Percentiles rank a stretch among this genome's conserved stretches.
phyloP scores from a whole-genome alignment of 2,797 vertebrate species.

The Cyclopterus lumpus region DNA sequence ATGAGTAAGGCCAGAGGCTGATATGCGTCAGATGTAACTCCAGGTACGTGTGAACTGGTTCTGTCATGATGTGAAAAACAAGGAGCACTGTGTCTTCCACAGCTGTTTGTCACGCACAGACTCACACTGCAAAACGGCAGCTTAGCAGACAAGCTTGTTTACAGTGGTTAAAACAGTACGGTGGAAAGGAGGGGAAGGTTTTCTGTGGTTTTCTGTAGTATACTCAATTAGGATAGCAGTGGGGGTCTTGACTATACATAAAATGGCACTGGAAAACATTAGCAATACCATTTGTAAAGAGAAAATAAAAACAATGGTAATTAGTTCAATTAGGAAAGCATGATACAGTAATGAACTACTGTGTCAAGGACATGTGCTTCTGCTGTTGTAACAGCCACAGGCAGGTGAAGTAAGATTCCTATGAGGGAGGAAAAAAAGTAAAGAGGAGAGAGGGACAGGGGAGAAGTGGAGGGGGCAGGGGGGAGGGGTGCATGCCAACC shows the following conservation, averaged over 20 bases:
- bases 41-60: slow-evolving; percentile 59
- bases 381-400: slow-evolving; percentile 27
- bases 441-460: slow-evolving; percentile 36
- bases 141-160: slow-evolving; percentile 61
- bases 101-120: slow-evolving; percentile 67
- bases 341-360: slow-evolving; percentile 32
- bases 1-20: slow-evolving; percentile 44
- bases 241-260: slow-evolving; percentile 39
- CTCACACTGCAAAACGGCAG: slow-evolving; percentile 55
- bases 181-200: slow-evolving; percentile 28
- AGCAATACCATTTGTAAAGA: slow-evolving; percentile 37
- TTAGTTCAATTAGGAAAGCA: slow-evolving; percentile 51
- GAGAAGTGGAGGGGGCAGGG: slow-evolving; percentile 44
- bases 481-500: slow-evolving; percentile 79
- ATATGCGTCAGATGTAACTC: slow-evolving; percentile 36
- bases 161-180: slow-evolving; percentile 29
- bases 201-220: slow-evolving; percentile 34
- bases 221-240: slow-evolving; percentile 62
- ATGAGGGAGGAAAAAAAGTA: slow-evolving; percentile 42
- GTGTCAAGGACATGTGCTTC: slow-evolving; percentile 38
- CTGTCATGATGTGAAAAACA: slow-evolving; percentile 63
- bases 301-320: slow-evolving; percentile 32
- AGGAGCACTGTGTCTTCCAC: slow-evolving; percentile 73
- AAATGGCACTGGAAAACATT: slow-evolving; percentile 34
- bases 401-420: slow-evolving; percentile 62